These are phyloP conservation scores for Nycticebus coucang DNA, from an alignment of 2,113 vertebrate genomes.

Conservation along the genomic window DNA sequence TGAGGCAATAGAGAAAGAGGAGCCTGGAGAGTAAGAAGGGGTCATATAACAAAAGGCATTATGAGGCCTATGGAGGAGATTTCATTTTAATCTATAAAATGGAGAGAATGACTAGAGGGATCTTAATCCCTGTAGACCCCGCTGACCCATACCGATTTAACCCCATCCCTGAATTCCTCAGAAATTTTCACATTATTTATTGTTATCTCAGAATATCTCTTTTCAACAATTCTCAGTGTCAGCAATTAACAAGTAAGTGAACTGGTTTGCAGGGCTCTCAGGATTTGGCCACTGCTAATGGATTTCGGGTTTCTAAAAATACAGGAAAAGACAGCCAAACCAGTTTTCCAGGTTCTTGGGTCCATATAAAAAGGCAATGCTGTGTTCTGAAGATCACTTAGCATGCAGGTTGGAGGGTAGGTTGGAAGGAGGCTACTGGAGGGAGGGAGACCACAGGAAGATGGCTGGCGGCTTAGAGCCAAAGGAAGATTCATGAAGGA, in stretches of 20 bases:
- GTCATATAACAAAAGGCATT: neutral
- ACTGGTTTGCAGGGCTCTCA: too few species aligned
- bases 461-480: fast-evolving
- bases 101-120: neutral
- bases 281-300: too few species aligned
- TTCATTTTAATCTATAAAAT: neutral
- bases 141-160: too few species aligned
- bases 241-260: too few species aligned
- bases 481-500: neutral
- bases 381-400: neutral
- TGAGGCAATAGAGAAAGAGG: neutral
- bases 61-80: neutral
- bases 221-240: too few species aligned
- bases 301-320: too few species aligned
- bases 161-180: too few species aligned
- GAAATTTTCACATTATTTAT: too few species aligned
- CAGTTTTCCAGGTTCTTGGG: too few species aligned
- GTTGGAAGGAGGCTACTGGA: neutral
- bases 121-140: too few species aligned
- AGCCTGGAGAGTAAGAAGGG: neutral
- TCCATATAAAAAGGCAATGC: neutral
- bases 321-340: too few species aligned
- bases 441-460: neutral
- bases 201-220: too few species aligned
- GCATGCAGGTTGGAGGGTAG: neutral